These are phyloP conservation scores for Tachysurus fulvidraco DNA, from an alignment of 2,113 vertebrate genomes.

Conservation along the genomic window DNA sequence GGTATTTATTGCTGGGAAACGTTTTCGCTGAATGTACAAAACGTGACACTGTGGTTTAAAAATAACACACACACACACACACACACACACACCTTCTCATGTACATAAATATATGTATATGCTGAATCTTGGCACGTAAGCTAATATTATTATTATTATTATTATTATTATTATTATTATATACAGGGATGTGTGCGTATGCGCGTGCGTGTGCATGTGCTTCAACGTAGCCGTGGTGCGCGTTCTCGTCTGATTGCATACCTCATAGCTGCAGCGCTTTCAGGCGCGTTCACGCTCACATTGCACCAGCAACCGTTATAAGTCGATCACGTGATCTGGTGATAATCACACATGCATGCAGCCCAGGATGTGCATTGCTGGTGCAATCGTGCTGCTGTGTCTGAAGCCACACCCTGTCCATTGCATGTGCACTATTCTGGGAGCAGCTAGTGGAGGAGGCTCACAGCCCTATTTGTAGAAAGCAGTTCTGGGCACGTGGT, in stretches of 20 bases:
- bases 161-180: not conserved
- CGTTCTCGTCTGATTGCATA: not conserved
- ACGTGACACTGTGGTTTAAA: not conserved
- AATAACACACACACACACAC: not conserved
- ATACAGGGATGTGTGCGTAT: not conserved
- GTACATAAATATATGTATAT: not conserved
- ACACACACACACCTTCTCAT: not conserved
- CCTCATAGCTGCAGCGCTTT: not conserved
- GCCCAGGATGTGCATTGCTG: not conserved
- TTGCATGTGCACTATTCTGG: not conserved
- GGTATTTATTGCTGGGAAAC: not conserved
- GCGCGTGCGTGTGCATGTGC: not conserved
- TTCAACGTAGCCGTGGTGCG: not conserved
- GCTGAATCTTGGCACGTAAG: too few species aligned
- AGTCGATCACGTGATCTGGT: not conserved
- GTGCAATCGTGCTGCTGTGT: not conserved
- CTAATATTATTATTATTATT: not conserved
- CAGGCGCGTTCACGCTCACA: not conserved
- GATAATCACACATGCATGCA: not conserved
- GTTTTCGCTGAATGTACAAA: not conserved
- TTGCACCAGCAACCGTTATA: not conserved
- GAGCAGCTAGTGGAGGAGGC: not conserved
- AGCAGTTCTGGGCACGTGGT: not conserved
- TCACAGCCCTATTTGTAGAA: not conserved
- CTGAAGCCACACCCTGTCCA: conserved; percentile 14